Evolutionary conservation across 2,113 vertebrate species (phyloP).

Genomic region (Mixornis gularis): DNA sequence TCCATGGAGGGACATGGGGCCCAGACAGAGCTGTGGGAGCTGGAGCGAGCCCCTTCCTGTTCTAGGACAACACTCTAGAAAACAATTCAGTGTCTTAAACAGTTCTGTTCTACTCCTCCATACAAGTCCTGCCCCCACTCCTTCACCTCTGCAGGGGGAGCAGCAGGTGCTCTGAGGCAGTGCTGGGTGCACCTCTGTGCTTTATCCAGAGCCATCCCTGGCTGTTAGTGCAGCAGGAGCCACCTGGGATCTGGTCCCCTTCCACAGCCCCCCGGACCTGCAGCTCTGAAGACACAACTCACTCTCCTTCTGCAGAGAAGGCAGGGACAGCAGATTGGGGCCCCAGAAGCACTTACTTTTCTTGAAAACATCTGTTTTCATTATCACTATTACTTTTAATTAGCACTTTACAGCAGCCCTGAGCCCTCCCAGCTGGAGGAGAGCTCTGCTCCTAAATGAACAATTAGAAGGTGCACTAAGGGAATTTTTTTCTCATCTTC

Average conservation of each 20-base stretch:
- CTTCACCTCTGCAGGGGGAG: not conserved
- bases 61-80: not conserved
- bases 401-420: constrained; percentile 53
- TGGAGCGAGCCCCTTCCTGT: not conserved
- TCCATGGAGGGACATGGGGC: rapidly evolving
- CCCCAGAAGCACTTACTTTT: not conserved
- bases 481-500: constrained; percentile 42
- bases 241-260: rapidly evolving
- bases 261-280: not conserved
- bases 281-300: not conserved
- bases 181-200: rapidly evolving
- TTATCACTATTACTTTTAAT: constrained; percentile 61
- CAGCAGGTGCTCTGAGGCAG: not conserved
- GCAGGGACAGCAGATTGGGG: not conserved
- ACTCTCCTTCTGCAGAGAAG: not conserved
- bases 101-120: not conserved
- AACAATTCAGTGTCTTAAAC: not conserved
- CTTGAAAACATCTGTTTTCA: constrained; percentile 56
- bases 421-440: constrained; percentile 50
- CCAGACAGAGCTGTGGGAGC: not conserved
- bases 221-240: rapidly evolving
- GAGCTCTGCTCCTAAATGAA: constrained; percentile 51
- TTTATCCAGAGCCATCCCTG: rapidly evolving
- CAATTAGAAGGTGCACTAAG: constrained; percentile 41
- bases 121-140: not conserved